Evolutionary conservation across 2,888 invertebrate species (phyloP), one percentile per base, ranked within the genome.

Genomic region (Epirrhoe alternata): DNA sequence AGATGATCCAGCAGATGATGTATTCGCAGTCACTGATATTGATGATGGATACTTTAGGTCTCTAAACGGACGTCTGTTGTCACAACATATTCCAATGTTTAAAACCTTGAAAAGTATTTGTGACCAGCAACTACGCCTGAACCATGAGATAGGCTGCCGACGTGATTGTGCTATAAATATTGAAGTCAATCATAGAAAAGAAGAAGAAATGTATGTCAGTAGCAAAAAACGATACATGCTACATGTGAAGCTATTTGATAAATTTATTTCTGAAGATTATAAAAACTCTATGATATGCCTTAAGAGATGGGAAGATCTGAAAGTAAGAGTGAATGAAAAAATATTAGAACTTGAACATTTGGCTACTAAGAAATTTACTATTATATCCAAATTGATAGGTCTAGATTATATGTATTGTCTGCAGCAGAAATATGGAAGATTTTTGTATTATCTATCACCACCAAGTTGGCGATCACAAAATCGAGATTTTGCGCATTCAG

Each of bases 361-460:
- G 24, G 92, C 94, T 0, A 76, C 75, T 61, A 77, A 87, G 72
- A 82, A 83, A 60, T 92, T 90, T 68, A 82, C 81, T 16, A 83
- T 85, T 31, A 86, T 79, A 50, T 90, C 92, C n/a, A 85, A 82
- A 69, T 87, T 96, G 24, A 94, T 95, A 67, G 92, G 94, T 30
- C 88, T 95, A 62, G 95, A 96, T 75, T 95, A 95, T 76, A 92
- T 92, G 71, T 96, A 95, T 92, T 83, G 94, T 56, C 86, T 94
- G 53, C 94, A 94, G 64, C 95, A 95, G 80, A 94, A 95, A 83
- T 96, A 95, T 81, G 96, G 96, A 60, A 93, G 94, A 74, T 96
- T 96, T 86, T 86, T 96, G n/a, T 95, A 94, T 81, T 93, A 94
- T 76, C 84, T 96, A n/a, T 95, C 96, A 47, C 95, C 96, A 0